Conservation (phyloP, 2,888 invertebrate genomes). For the Timandra comae region DNA sequence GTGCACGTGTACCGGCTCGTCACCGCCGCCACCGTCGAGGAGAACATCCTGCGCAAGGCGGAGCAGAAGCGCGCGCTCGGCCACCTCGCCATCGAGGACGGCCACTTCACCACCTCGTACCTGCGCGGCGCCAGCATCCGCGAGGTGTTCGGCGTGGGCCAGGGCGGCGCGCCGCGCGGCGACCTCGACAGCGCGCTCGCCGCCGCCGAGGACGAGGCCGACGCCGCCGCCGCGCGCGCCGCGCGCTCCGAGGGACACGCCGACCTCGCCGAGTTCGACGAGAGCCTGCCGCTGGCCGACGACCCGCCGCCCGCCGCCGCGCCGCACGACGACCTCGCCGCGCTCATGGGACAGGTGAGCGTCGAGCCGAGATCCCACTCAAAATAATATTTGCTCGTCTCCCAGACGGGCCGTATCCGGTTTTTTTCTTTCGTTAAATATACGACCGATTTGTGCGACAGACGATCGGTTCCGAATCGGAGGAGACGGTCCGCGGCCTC, state of each 20-base stretch:
- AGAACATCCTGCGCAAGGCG: conserved; percentile 99
- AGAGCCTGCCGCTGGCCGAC: conserved; percentile 92
- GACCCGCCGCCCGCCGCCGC: conserved; percentile 74
- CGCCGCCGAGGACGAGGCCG: conserved; percentile 95
- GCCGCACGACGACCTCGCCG: conserved; percentile 36
- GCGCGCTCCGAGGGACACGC: conserved; percentile 93
- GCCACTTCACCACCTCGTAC: conserved; percentile 98
- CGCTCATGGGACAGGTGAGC: conserved; percentile 50
- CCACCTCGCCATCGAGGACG: conserved; percentile 98
- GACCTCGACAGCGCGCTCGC: conserved; percentile 89
- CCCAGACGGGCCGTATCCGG: too few species aligned
- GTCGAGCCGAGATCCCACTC: not conserved
- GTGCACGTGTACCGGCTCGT: conserved; percentile 99
- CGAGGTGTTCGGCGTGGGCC: conserved; percentile 91
- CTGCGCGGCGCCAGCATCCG: conserved; percentile 95
- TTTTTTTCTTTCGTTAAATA: too few species aligned
- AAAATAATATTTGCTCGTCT: not conserved
- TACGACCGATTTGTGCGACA: too few species aligned
- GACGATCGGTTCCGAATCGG: too few species aligned
- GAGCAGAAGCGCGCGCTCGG: conserved; percentile 97
- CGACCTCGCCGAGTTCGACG: conserved; percentile 96
- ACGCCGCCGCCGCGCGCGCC: conserved; percentile 92
- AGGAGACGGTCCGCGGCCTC: too few species aligned
- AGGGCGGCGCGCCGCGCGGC: conserved; percentile 51
- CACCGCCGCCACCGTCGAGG: conserved; percentile 98